Evolutionary conservation across 2,113 vertebrate genomes (phyloP), one percentile per base, ranked within the genome.

Genomic region (Poeciliopsis turrubarensis): DNA sequence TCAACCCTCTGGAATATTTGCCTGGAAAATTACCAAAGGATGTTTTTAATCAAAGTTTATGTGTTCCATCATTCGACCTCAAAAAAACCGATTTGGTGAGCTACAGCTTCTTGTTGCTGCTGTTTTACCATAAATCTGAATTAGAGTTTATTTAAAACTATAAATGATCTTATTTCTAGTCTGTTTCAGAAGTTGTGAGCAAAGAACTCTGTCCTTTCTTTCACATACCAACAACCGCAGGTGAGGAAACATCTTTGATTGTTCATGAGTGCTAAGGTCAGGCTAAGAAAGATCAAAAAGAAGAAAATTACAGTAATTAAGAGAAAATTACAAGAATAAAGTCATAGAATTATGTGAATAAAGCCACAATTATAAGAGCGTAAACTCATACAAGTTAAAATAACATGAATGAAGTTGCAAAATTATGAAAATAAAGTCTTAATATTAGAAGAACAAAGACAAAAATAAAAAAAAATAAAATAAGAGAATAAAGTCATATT

Each of bases 201-300:
- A 44, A 69, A 41, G 94, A 96, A 65, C 79, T 95, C 37, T 97
- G 96, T 82, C 94, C 96, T 11, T 79, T 79, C 41, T 96, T 94
- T 86, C 69, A 85, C 65, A 84, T 93, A 0, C 95, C 95, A 0
- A 94, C 94, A 0, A 25, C 32, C 17, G 75, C 96, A 68, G 89
- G 96, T 97, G 60, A 93, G 94, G 29, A 27, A 66, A 72, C 10
- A 44, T 30, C 13, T 39, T 66, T 66, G 61, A 63, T 66, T 66
- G 13, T 66, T 26, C 11, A 3, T 31, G 34, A 2, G 34, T 34
- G 8, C 7, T 8, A 34, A 34, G 0, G 34, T 37, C 34, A 37
- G 10, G 34, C 34, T 11, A 37, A 37, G 34, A 37, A 37, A 37
- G 34, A 37, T 37, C 1, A 34, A 37, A 37, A 11, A 37, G 10